Evolutionary conservation across 2,113 vertebrate species (phyloP).

Genomic region (Oncorhynchus masou): DNA sequence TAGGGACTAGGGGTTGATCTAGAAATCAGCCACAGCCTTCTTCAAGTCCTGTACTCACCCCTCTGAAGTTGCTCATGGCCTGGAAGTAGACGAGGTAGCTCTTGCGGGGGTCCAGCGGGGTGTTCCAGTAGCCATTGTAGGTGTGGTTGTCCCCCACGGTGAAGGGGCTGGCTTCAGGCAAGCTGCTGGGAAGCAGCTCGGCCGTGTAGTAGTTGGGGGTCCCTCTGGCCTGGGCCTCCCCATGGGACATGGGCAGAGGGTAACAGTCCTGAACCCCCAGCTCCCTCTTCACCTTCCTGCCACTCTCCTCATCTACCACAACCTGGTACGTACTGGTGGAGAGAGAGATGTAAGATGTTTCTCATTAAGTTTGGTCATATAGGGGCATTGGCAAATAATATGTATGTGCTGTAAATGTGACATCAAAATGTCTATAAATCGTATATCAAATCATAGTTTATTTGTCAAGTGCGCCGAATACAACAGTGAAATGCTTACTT

Average conservation of each 20-base stretch:
- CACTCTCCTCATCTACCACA: constrained; percentile 82
- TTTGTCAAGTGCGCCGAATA: too few relatives aligned
- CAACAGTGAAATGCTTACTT: too few relatives aligned
- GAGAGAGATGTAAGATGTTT: not conserved
- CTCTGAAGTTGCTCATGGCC: constrained; percentile 89
- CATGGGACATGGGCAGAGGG: constrained; percentile 79
- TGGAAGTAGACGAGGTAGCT: constrained; percentile 95
- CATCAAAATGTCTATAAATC: not conserved
- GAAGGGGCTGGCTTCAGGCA: constrained; percentile 88
- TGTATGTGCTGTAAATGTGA: too few relatives aligned
- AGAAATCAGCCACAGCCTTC: too few relatives aligned
- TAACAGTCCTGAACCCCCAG: constrained; percentile 85
- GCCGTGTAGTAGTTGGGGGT: constrained; percentile 87
- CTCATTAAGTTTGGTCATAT: too few relatives aligned
- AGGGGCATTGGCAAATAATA: too few relatives aligned
- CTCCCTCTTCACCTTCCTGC: constrained; percentile 82
- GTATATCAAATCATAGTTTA: too few relatives aligned
- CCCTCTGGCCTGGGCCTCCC: constrained; percentile 75
- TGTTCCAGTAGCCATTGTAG: constrained; percentile 95
- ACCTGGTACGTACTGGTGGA: constrained; percentile 87
- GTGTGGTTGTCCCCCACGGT: constrained; percentile 96
- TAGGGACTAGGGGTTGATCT: too few relatives aligned
- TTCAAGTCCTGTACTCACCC: constrained; percentile 73
- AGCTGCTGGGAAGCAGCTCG: constrained; percentile 86
- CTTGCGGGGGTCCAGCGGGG: constrained; percentile 87